Conservation (phyloP, 1,140 invertebrate species). For the Eufriesea mexicana region DNA sequence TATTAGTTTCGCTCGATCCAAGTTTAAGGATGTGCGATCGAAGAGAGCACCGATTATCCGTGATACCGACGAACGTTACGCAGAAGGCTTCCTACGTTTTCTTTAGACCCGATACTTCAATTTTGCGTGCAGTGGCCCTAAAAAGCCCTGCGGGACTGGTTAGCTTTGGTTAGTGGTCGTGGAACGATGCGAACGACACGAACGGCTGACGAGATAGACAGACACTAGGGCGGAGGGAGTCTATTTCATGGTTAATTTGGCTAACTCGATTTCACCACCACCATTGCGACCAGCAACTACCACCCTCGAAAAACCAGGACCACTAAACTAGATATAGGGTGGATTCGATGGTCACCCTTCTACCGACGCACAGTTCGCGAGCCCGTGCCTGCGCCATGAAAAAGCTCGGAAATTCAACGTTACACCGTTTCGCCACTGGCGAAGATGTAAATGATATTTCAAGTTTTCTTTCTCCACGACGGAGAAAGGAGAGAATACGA, state of each 20-base stretch:
- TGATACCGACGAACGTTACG: neutral
- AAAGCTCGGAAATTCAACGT: slow-evolving; percentile 4
- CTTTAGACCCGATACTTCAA: slow-evolving; percentile 62
- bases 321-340: slow-evolving; percentile 71
- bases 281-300: slow-evolving; percentile 62
- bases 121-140: slow-evolving; percentile 66
- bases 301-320: slow-evolving; percentile 68
- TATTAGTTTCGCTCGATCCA: neutral
- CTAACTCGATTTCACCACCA: slow-evolving; percentile 79
- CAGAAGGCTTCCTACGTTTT: slow-evolving; percentile 38
- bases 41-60: neutral
- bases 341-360: slow-evolving; percentile 63
- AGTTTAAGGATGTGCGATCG: neutral
- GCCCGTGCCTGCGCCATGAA: slow-evolving; percentile 30
- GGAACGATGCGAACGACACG: slow-evolving; percentile 72
- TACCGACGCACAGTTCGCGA: slow-evolving; percentile 43
- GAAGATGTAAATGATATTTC: slow-evolving; percentile 7
- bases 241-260: slow-evolving; percentile 83
- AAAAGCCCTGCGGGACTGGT: slow-evolving; percentile 70
- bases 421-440: too few species aligned
- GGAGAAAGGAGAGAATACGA: neutral
- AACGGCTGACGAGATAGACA: slow-evolving; percentile 73
- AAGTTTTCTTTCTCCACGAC: neutral
- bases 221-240: slow-evolving; percentile 79
- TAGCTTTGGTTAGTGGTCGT: slow-evolving; percentile 70